Base-by-base conservation (phyloP, 2,113 vertebrate genomes). In the Anhinga anhinga region DNA sequence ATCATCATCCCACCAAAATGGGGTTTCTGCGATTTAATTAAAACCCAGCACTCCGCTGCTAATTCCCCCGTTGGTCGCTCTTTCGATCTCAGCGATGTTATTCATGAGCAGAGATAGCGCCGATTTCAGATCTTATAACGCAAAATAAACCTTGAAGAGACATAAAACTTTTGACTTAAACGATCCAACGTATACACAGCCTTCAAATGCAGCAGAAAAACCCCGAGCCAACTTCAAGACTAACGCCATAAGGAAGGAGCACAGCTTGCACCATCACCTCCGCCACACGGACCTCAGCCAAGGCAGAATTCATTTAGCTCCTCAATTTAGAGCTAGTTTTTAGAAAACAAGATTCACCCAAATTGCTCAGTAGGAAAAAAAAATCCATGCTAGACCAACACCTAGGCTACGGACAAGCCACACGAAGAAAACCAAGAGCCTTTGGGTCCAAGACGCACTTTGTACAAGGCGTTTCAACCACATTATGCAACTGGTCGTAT, bases 181-280 rank as follows among this genome's bases (percentile, higher is more conserved):
- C 0, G 0, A 47, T 17, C 34, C 38, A 38, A 26, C 2, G 5
- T 5, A 29, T 1, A 42, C 10, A 12, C 8, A 15, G 53, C 71
- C 38, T 42, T 44, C 44, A 44, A 67, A 73, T 0, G 4, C 11
- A 29, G 53, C 52, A 74, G 32, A 47, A 58, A 50, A 58, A 42
- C 5, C 30, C 2, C 1, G n/a, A 45, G 30, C 8, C 9, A 34
- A 38, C 21, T 17, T 84, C 27, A 32, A 71, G 80, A 42, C 47
- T 29, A 65, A 34, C 0, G 2, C 11, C 9, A 6, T 26, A 4
- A 2, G 5, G 36, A 13, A 2, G 11, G n/a, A 67, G 62, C 38
- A 21, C 5, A 29, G 5, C 58, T 17, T 1, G 0, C 26, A 21
- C 36, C 40, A 5, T 6, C 20, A 38, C 42, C 62, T 44, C 70